Base-by-base conservation (phyloP, 2,888 invertebrate species). In the Tinea trinotella region DNA sequence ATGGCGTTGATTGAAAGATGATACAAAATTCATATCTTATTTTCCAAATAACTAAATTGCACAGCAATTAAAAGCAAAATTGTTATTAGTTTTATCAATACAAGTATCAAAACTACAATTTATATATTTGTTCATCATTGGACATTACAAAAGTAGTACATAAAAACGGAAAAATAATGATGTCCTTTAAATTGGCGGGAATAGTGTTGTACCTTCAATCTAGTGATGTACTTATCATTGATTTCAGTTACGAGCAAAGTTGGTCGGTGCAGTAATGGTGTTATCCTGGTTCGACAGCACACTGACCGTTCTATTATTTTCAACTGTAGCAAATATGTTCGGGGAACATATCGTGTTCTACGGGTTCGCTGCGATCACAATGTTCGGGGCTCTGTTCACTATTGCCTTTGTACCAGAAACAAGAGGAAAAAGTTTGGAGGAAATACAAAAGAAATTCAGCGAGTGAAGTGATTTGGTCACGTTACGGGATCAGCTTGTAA, bases 351-450 rank as follows among this genome's bases (percentile, higher is more conserved):
- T 76, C 0, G 78, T 78, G 0, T 87, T 84, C 61, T 80, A 76
- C 59, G 66, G 66, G 0, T 87, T 82, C 61, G 70, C 76, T 0
- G 65, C 66, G 0, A 74, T 80, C 1, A 76, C 78, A 0, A 46
- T 78, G 0, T 64, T 70, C 7, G 76, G 84, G 0, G 71, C 73
- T 0, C 3, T 84, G 0, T 84, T 82, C 59, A 79, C 82, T 1
- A 56, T 78, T 1, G 57, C 80, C 0, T 76, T 70, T 60, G 78
- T 87, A 1, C 86, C 86, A 0, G 87, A 87, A 64, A 87, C 87
- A 0, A 86, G 76, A 55, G 85, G 83, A 1, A 81, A 79, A 60
- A 74, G 68, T 22, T 63, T 87, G 36, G 68, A 76, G 20, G 64
- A 75, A 12, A 85, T 86, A 46, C 68, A 71, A 18, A 18, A 17